These are phyloP conservation scores for Eustalomyia histrio DNA, from an alignment of 2,888 invertebrate genomes.

Conservation along the genomic window DNA sequence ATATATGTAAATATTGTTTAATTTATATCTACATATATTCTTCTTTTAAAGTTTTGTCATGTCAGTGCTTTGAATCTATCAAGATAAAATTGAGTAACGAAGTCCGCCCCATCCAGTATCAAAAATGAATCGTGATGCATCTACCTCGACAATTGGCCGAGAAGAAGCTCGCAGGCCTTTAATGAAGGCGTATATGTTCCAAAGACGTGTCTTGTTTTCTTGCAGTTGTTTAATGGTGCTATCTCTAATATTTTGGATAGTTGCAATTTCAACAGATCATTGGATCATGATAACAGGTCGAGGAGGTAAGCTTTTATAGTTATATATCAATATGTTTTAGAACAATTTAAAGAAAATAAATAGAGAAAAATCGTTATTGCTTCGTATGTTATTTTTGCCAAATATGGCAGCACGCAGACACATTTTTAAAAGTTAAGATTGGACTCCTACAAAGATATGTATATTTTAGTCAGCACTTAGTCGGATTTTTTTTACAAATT, in stretches of 20 bases:
- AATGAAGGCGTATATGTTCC: conserved; percentile 84
- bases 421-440: too few relatives aligned
- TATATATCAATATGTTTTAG: too few relatives aligned
- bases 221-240: conserved; percentile 85
- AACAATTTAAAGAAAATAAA: too few relatives aligned
- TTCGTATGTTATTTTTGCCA: too few relatives aligned
- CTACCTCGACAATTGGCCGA: conserved; percentile 83
- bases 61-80: background rate
- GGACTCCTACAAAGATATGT: too few relatives aligned
- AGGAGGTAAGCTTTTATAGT: conserved; percentile 72
- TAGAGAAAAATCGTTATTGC: too few relatives aligned
- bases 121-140: conserved; percentile 75
- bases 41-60: conserved; percentile 1
- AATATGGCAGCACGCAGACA: too few relatives aligned
- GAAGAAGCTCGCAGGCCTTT: conserved; percentile 82
- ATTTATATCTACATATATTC: background rate
- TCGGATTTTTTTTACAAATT: too few relatives aligned
- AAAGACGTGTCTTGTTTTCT: conserved; percentile 85
- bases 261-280: conserved; percentile 86
- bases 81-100: background rate
- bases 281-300: conserved; percentile 84
- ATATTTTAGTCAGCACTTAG: too few relatives aligned
- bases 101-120: background rate
- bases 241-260: conserved; percentile 85
- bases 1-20: background rate